Evolutionary conservation across 2,113 vertebrate genomes (phyloP), one percentile per base, ranked within the genome.

Genomic region (Cricetomys ansorgei): DNA sequence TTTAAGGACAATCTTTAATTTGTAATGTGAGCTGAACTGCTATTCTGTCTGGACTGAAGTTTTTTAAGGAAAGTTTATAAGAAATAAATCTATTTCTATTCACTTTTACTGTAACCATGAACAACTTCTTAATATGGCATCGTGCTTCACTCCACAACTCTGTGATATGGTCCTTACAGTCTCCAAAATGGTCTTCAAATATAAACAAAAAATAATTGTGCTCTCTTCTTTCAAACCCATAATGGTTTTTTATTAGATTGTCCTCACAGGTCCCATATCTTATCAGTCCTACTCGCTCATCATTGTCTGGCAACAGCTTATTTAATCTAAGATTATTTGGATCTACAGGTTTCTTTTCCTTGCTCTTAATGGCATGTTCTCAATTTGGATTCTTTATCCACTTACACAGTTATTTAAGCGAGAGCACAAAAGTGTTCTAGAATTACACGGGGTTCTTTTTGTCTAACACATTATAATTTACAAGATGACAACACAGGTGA

Each of bases 31-130:
- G 3, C 69, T 97, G 19, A 81, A 91, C 64, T 95, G 21, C 10
- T 84, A 17, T 95, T 93, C 40, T 62, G 37, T 40, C 12, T 81
- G 65, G 15, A 15, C 48, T 96, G 29, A 76, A 45, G 13, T 55
- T 93, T 94, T 93, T 80, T 84, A 91, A 50, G 50, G 11, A 34
- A 31, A 90, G 85, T 88, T 85, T 85, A 48, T 64, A 94, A 80
- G 12, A 81, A 65, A 92, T 50, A 87, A 7, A 84, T 40, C 29
- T 81, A 77, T 29, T 91, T 95, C 93, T 69, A n/a, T 95, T 55
- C 23, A 88, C 57, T 11, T 75, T n/a, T 17, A 93, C 11, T 93
- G 9, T 89, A 89, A 65, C 34, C 75, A 93, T 19, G 17, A 79
- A 92, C 64, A 86, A 81, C 0, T 7, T 94, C 48, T 96, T 83